Percentiles rank a stretch among this genome's conserved stretches.
Conservation (phyloP, 2,888 invertebrate species). For the Yponomeuta evonymella region DNA sequence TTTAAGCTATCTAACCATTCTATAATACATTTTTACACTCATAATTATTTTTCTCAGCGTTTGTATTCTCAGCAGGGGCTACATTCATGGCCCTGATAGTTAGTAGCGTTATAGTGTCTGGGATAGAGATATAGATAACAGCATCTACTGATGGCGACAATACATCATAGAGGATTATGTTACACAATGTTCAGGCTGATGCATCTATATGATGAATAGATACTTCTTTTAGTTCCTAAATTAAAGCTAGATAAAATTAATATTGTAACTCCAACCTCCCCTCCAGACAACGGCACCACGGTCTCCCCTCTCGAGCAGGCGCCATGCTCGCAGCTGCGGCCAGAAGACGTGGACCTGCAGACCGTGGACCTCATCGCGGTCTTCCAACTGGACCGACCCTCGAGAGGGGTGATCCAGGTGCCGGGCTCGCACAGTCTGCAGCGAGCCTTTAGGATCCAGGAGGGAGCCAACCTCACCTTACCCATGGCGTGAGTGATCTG, state of each 20-base stretch:
- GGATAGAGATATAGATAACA: neutral
- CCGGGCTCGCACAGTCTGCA: slow-evolving; percentile 86
- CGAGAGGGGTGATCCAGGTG: slow-evolving; percentile 81
- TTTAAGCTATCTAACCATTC: no score
- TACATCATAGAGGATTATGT: no score
- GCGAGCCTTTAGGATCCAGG: slow-evolving; percentile 86
- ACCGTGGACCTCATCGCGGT: slow-evolving; percentile 89
- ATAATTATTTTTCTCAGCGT: no score
- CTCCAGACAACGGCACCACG: slow-evolving; percentile 43
- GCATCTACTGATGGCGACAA: neutral
- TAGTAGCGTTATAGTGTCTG: neutral
- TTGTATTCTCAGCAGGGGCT: neutral
- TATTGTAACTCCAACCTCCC: neutral
- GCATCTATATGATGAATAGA: neutral
- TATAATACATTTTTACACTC: no score
- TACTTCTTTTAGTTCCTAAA: neutral
- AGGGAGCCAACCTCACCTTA: slow-evolving; percentile 82
- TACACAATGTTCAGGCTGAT: neutral
- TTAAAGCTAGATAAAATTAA: neutral
- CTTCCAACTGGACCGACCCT: slow-evolving; percentile 81
- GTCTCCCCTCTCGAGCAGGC: slow-evolving; percentile 32
- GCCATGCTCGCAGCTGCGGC: slow-evolving; percentile 53
- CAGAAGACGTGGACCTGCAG: slow-evolving; percentile 86
- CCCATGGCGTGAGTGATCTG: slow-evolving; percentile 78
- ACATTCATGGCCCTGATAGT: neutral